These are phyloP conservation scores for Neogobius melanostomus DNA, from an alignment of 2,113 vertebrate genomes.

Conservation along the genomic window DNA sequence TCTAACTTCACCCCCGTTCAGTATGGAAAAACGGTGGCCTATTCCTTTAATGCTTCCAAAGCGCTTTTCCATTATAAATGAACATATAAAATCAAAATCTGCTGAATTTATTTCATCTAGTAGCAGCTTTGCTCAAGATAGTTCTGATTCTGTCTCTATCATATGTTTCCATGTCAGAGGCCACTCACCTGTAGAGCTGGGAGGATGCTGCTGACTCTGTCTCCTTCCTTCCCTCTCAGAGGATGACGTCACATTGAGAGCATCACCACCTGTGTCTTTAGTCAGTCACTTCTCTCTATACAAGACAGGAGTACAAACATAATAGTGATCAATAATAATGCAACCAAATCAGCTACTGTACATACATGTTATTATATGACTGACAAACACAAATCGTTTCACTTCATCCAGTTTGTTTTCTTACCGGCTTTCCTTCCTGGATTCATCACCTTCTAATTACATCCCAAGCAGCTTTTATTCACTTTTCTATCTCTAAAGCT, in stretches of 20 bases:
- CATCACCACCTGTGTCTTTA: background rate
- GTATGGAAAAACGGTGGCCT: too few species aligned
- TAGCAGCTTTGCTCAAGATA: too few species aligned
- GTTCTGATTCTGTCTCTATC: too few species aligned
- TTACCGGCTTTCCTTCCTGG: background rate
- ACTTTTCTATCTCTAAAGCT: conserved; percentile 4
- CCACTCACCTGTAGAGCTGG: background rate
- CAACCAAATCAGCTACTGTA: background rate
- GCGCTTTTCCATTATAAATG: too few species aligned
- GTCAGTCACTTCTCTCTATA: background rate
- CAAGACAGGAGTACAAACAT: background rate
- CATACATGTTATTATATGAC: background rate
- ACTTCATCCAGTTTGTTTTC: background rate
- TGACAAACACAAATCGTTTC: background rate
- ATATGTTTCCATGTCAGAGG: background rate
- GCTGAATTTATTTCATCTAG: too few species aligned
- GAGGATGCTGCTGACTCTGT: background rate
- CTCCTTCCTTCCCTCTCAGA: background rate
- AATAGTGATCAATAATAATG: background rate
- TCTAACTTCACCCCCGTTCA: too few species aligned
- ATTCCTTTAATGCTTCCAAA: too few species aligned
- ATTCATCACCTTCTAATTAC: background rate
- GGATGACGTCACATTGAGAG: conserved; percentile 1
- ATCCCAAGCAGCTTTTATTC: background rate
- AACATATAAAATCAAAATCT: too few species aligned